Evolutionary conservation across 1,140 invertebrate genomes (phyloP).

Genomic region (Oryzaephilus surinamensis): DNA sequence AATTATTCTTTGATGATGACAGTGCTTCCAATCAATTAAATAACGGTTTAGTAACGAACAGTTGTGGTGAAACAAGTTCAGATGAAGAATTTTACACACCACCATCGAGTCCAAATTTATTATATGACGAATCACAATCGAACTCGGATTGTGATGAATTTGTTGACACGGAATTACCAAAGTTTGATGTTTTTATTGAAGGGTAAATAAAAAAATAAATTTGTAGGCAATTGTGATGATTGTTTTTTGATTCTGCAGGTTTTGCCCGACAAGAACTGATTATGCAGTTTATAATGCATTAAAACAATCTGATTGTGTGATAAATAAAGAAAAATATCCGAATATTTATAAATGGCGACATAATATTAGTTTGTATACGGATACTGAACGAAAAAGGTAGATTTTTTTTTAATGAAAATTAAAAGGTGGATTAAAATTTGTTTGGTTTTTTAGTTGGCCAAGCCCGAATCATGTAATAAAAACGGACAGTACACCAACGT

Average conservation of each 20-base stretch:
- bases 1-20: conserved; percentile 19
- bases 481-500: conserved; percentile 9
- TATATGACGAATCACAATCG: conserved; percentile 28
- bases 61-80: not conserved
- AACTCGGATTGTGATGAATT: too few species aligned
- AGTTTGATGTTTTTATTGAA: conserved; percentile 42
- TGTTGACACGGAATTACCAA: conserved; percentile 41
- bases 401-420: conserved; percentile 4
- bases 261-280: conserved; percentile 56
- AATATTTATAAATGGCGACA: conserved; percentile 57
- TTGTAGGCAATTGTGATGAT: too few species aligned
- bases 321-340: conserved; percentile 49
- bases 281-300: conserved; percentile 58
- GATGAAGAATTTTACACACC: conserved; percentile 42
- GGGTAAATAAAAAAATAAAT: conserved; percentile 32
- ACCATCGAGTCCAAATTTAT: conserved; percentile 35
- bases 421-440: not conserved
- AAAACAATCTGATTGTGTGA: conserved; percentile 31
- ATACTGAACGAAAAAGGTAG: conserved; percentile 45
- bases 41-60: not conserved
- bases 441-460: conserved; percentile 26
- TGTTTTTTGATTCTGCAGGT: conserved; percentile 16
- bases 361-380: conserved; percentile 42
- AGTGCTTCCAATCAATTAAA: too few species aligned
- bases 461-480: conserved; percentile 14